Evolutionary conservation across 2,113 vertebrate species (phyloP), one percentile per base, ranked within the genome.

Genomic region (Petroica traversi): DNA sequence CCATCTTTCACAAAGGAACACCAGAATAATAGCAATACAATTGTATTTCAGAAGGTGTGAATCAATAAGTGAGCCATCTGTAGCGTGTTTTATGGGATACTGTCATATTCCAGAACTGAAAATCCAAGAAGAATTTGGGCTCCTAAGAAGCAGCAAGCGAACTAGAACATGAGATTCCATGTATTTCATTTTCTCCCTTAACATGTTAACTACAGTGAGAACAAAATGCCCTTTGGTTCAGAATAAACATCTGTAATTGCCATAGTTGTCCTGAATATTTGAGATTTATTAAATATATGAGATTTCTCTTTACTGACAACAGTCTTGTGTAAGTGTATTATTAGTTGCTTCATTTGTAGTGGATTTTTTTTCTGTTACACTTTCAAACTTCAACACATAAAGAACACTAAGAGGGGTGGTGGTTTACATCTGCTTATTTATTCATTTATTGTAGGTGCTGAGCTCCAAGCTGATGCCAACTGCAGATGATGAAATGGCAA

Each of bases 381-480:
- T 64, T 79, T 33, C 49, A 79, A 64, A 74, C 34, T 88, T 94
- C 69, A 73, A 1, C 49, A 62, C 45, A 7, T 64, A 13, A 82
- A 82, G 23, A 79, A 22, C 69, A 22, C 15, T 36, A 25, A 52
- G 36, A 8, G 14, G 1, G 6, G 2, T 12, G 16, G 20, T 62
- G 9, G 25, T 38, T 28, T 64, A 19, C 68, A 8, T 28, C 8
- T 80, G 38, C 49, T 85, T 81, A 69, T 89, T 82, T 85, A n/a
- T 89, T 64, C 11, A 36, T 93, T 33, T 95, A 36, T 86, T 86
- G 54, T 92, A 99, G 99, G 99, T 99, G n/a, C 97, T 99, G 90
- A 99, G 99, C 97, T 99, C 99, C 86, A 99, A 99, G 96, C 97
- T 99, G 93, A 99, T 99, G 99, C 99, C 99, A 87, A 99, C 99